phyloP scores from a whole-genome alignment of 1,140 invertebrate genomes.

The Fopius arisanus region DNA sequence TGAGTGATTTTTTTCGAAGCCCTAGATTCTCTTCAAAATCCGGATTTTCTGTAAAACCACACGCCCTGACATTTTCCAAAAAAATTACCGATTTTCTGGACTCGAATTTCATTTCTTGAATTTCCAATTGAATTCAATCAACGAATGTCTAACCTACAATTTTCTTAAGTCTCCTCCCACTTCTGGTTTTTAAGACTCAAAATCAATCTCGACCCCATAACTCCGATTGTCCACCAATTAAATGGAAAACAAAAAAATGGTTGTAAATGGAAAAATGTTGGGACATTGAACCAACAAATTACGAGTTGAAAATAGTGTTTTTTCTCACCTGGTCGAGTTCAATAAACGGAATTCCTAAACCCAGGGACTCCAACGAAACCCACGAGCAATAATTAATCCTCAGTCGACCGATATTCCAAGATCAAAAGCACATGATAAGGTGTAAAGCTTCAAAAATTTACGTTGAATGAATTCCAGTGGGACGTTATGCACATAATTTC shows the following conservation, averaged over 20 bases:
- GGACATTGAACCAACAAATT: not conserved
- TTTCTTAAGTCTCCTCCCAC: too few relatives aligned
- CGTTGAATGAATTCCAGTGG: not conserved
- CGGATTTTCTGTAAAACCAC: too few relatives aligned
- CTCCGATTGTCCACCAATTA: too few relatives aligned
- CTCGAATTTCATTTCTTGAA: too few relatives aligned
- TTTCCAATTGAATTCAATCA: too few relatives aligned
- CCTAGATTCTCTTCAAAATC: too few relatives aligned
- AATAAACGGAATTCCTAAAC: not conserved
- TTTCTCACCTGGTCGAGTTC: not conserved
- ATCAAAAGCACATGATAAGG: not conserved
- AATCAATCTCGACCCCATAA: too few relatives aligned
- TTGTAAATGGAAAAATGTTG: not conserved
- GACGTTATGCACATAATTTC: not conserved
- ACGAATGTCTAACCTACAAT: too few relatives aligned
- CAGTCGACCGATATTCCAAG: not conserved
- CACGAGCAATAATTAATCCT: not conserved
- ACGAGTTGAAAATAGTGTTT: not conserved
- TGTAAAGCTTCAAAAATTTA: not conserved
- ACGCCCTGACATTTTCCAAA: too few relatives aligned
- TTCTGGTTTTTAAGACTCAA: too few relatives aligned
- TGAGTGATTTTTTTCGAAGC: too few relatives aligned
- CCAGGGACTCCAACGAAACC: not conserved
- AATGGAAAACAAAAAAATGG: not conserved
- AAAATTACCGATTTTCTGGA: too few relatives aligned